Percentiles rank a stretch among this genome's conserved stretches.
Evolutionary conservation across 2,797 vertebrate species (phyloP).

Genomic region (Limosa lapponica): DNA sequence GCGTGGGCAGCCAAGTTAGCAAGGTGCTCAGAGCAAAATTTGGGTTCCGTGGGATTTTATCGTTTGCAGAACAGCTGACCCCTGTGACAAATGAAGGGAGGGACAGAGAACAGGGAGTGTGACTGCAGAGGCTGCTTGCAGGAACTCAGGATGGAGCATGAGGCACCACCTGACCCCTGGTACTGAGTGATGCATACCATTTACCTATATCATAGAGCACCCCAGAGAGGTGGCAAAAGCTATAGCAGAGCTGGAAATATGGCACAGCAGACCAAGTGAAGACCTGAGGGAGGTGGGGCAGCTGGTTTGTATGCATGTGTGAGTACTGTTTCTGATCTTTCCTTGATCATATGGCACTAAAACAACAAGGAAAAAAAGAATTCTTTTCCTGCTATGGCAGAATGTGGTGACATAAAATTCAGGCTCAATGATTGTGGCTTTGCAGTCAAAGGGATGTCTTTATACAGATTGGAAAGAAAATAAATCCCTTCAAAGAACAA

Average conservation of each 20-base stretch:
- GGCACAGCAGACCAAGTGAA: background rate
- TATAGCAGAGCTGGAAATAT: background rate
- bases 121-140: background rate
- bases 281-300: background rate
- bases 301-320: background rate
- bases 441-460: background rate
- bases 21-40: background rate
- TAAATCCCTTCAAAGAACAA: background rate
- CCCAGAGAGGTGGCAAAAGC: background rate
- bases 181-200: background rate
- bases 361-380: background rate
- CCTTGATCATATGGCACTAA: background rate
- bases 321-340: background rate
- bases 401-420: background rate
- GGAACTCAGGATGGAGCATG: background rate
- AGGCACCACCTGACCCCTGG: rapidly evolving
- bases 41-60: background rate
- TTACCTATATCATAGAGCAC: background rate
- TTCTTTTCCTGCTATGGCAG: background rate
- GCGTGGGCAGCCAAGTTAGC: rapidly evolving
- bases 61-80: background rate
- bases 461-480: background rate
- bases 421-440: background rate
- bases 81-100: background rate
- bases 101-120: background rate